These are phyloP conservation scores for Eumacrocentrus americanus DNA, from an alignment of 2,888 invertebrate genomes.

Conservation along the genomic window DNA sequence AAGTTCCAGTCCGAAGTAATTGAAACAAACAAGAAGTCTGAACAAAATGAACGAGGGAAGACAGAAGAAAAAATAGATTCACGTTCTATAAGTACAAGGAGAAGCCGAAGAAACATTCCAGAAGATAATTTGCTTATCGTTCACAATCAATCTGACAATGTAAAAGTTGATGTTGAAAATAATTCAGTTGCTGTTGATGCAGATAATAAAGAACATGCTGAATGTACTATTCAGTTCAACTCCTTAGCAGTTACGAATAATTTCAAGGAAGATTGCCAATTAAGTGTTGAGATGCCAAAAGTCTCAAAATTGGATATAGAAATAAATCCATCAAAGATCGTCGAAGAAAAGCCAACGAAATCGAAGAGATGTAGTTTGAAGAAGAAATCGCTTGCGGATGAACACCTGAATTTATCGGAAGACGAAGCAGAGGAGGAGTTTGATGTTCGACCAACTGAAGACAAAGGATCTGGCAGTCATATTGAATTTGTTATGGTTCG, in stretches of 20 bases:
- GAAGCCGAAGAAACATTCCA: neutral
- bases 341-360: slow-evolving; percentile 25
- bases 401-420: slow-evolving; percentile 30
- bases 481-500: neutral
- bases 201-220: neutral
- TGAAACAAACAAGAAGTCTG: slow-evolving; percentile 31
- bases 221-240: neutral
- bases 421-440: slow-evolving; percentile 24
- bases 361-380: slow-evolving; percentile 37
- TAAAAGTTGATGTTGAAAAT: neutral
- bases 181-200: neutral
- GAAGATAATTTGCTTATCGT: neutral
- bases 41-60: slow-evolving; percentile 25
- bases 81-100: neutral
- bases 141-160: neutral
- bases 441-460: slow-evolving; percentile 2
- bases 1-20: slow-evolving; percentile 11
- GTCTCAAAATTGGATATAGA: neutral
- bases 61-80: slow-evolving; percentile 2
- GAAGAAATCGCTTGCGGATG: slow-evolving; percentile 38
- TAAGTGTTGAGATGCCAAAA: neutral
- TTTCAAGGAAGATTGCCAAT: neutral
- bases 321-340: neutral
- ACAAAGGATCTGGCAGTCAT: neutral
- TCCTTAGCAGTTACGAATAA: neutral